Percentiles rank a stretch among this genome's conserved stretches.
phyloP scores from a whole-genome alignment of 2,888 invertebrate genomes.

The Dynastes hyllus region DNA sequence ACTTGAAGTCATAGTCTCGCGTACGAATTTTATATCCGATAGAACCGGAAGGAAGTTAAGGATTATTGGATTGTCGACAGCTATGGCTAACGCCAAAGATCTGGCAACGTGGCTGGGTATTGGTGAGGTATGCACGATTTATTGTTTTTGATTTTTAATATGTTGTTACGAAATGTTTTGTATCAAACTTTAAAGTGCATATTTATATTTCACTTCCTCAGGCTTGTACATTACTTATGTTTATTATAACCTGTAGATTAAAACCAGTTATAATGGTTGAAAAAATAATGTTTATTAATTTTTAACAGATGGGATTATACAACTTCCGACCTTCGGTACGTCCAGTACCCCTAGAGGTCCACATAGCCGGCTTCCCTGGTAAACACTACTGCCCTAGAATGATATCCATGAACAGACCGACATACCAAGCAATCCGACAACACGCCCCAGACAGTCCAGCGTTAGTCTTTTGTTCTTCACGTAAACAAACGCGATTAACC shows the following conservation, averaged over 20 bases:
- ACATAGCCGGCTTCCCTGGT: constrained; percentile 92
- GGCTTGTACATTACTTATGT: no score
- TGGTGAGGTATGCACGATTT: constrained; percentile 68
- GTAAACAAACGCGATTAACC: constrained; percentile 96
- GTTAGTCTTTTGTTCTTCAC: constrained; percentile 96
- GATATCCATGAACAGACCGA: constrained; percentile 99
- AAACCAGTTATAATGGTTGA: no score
- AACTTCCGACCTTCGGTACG: constrained; percentile 99
- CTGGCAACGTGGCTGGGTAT: constrained; percentile 98
- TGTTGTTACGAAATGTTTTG: background rate
- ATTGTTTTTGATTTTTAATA: no score
- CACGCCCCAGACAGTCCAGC: constrained; percentile 94
- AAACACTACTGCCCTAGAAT: constrained; percentile 99
- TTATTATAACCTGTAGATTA: no score
- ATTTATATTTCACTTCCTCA: no score
- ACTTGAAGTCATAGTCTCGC: constrained; percentile 97
- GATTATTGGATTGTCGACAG: constrained; percentile 96
- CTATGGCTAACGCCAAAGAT: constrained; percentile 97
- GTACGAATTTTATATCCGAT: constrained; percentile 96
- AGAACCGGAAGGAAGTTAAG: constrained; percentile 89
- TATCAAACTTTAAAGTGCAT: background rate
- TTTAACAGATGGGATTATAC: constrained; percentile 86
- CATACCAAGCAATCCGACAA: constrained; percentile 94
- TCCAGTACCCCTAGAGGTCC: constrained; percentile 95
- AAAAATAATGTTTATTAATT: constrained; percentile 12